Evolutionary conservation across 2,113 vertebrate species (phyloP).

Genomic region (Bambusicola thoracicus): DNA sequence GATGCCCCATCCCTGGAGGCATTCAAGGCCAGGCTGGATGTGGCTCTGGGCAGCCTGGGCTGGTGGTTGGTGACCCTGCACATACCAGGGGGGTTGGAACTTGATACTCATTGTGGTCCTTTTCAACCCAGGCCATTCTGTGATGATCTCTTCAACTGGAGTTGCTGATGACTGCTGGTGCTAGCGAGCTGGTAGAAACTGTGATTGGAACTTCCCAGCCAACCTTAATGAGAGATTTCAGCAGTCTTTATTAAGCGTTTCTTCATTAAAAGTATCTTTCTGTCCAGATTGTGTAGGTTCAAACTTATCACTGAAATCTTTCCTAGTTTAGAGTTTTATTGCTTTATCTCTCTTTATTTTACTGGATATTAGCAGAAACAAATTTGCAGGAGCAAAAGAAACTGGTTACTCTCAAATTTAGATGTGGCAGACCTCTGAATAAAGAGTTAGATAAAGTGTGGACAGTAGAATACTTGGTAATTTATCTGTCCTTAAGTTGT

Average conservation of each 20-base stretch:
- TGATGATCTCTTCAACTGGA: no score
- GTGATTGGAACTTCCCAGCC: not conserved
- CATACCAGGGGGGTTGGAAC: no score
- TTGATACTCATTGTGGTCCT: no score
- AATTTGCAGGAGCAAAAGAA: not conserved
- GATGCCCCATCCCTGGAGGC: no score
- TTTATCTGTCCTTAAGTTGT: not conserved
- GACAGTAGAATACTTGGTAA: not conserved
- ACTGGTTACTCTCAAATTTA: not conserved
- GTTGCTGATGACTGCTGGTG: fast-evolving
- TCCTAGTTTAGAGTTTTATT: not conserved
- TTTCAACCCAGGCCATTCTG: no score
- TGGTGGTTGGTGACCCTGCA: no score
- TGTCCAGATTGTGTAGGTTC: not conserved
- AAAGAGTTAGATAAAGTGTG: not conserved
- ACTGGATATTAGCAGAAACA: not conserved
- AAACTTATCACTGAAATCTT: not conserved
- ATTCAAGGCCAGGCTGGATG: no score
- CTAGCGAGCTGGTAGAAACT: not conserved
- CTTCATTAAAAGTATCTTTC: not conserved
- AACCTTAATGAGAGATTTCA: not conserved
- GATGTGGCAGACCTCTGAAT: not conserved
- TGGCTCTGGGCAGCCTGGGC: no score
- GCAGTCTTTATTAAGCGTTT: not conserved
- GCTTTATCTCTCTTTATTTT: not conserved